Conservation (phyloP, 2,888 invertebrate species). For the Ennomos quercinarius region DNA sequence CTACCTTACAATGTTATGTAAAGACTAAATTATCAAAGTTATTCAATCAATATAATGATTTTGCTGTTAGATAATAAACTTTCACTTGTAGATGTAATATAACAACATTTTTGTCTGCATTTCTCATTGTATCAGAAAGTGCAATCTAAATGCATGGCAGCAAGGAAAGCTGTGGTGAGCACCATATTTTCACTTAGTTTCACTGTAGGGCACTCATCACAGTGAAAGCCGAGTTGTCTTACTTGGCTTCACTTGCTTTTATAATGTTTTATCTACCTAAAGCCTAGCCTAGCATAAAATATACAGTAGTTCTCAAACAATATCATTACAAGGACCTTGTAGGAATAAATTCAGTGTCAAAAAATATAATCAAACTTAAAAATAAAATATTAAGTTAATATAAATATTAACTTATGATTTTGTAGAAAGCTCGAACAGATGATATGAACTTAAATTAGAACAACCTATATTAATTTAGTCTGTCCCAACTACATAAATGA, state of each 20-base stretch:
- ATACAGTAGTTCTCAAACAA: not conserved
- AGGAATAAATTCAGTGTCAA: no score
- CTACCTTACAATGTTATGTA: constrained; percentile 23
- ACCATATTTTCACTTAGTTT: constrained; percentile 41
- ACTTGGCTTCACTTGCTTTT: constrained; percentile 33
- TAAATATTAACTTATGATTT: no score
- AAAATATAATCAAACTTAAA: no score
- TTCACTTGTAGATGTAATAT: constrained; percentile 15
- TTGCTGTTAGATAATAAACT: constrained; percentile 26
- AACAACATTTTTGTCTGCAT: constrained; percentile 20
- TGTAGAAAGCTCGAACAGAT: no score
- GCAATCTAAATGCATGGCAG: constrained; percentile 27
- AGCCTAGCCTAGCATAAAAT: not conserved
- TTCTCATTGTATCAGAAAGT: constrained; percentile 25
- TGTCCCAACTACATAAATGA: no score
- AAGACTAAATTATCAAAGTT: constrained; percentile 14
- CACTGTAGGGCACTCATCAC: constrained; percentile 37
- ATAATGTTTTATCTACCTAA: constrained; percentile 8
- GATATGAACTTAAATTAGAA: no score
- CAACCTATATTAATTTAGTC: no score
- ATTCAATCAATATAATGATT: constrained; percentile 30
- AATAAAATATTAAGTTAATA: no score
- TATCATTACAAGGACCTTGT: no score
- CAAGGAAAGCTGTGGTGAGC: constrained; percentile 33
- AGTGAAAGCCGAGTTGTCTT: constrained; percentile 38